Conservation (phyloP, 2,113 vertebrate genomes). For the Rallus limicola region DNA sequence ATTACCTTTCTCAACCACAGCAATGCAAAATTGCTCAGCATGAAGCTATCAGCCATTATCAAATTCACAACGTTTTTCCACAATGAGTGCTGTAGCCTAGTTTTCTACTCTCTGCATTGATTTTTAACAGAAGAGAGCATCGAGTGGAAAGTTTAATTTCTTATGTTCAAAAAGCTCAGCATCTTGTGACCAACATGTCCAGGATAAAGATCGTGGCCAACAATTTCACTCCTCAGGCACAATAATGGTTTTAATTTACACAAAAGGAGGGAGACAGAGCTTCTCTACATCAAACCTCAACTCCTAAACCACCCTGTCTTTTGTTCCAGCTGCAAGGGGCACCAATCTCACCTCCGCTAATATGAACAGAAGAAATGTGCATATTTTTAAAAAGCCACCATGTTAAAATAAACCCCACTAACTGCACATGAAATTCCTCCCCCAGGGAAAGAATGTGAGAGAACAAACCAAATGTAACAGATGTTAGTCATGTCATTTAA, state of each 20-base stretch:
- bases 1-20: neutral
- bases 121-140: neutral
- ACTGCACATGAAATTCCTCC: constrained; percentile 7
- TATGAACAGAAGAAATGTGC: neutral
- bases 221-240: neutral
- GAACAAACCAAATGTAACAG: constrained; percentile 29
- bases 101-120: neutral
- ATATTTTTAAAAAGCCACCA: accelerated
- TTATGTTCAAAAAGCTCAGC: neutral
- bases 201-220: neutral
- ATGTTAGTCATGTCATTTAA: constrained; percentile 43
- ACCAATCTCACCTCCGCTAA: neutral
- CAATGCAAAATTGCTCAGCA: neutral
- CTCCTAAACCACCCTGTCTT: neutral
- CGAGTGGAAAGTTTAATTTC: neutral
- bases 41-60: neutral
- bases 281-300: neutral
- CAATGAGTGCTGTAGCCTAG: neutral
- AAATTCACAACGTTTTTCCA: neutral
- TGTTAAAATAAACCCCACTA: neutral
- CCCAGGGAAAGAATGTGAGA: constrained; percentile 18
- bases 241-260: neutral
- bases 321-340: neutral
- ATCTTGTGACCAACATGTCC: neutral
- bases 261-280: neutral